These are phyloP conservation scores for Nineta flava DNA, from an alignment of 2,888 invertebrate genomes.

Conservation along the genomic window DNA sequence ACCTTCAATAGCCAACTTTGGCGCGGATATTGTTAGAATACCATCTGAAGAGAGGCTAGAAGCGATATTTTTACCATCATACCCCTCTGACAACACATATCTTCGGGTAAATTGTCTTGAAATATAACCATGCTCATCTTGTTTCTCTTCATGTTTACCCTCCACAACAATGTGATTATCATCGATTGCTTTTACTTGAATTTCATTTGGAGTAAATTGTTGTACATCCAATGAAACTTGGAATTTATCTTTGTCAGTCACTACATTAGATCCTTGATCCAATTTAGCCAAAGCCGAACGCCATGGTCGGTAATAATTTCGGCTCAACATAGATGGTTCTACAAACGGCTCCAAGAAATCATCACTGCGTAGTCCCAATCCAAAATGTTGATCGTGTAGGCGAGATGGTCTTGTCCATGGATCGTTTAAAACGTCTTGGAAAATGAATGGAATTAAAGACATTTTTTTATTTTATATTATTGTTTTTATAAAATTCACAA, in stretches of 20 bases:
- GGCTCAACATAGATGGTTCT: conserved; percentile 1
- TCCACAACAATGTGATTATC: conserved; percentile 51
- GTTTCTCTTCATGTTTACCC: conserved; percentile 61
- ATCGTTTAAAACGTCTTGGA: conserved; percentile 3
- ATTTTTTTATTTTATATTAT: not conserved
- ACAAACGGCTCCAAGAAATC: conserved; percentile 25
- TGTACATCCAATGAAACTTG: conserved; percentile 60
- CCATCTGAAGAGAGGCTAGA: conserved; percentile 65
- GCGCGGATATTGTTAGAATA: conserved; percentile 49
- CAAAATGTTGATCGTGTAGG: conserved; percentile 36
- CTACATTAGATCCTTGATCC: conserved; percentile 36
- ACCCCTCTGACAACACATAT: conserved; percentile 56
- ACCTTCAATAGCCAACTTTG: conserved; percentile 28
- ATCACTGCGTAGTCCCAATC: conserved; percentile 32
- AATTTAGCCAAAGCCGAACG: conserved; percentile 31
- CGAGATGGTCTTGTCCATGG: conserved; percentile 28
- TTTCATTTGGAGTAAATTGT: conserved; percentile 64
- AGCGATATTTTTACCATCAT: conserved; percentile 51
- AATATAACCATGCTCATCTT: conserved; percentile 60
- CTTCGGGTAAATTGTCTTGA: conserved; percentile 60
- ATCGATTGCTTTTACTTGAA: conserved; percentile 60
- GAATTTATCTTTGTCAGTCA: conserved; percentile 47
- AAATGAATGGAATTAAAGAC: conserved; percentile 2
- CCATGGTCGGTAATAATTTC: conserved; percentile 30
- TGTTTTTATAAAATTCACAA: not conserved